Evolutionary conservation across 2,888 invertebrate species (phyloP).

Genomic region (Monochamus alternatus): DNA sequence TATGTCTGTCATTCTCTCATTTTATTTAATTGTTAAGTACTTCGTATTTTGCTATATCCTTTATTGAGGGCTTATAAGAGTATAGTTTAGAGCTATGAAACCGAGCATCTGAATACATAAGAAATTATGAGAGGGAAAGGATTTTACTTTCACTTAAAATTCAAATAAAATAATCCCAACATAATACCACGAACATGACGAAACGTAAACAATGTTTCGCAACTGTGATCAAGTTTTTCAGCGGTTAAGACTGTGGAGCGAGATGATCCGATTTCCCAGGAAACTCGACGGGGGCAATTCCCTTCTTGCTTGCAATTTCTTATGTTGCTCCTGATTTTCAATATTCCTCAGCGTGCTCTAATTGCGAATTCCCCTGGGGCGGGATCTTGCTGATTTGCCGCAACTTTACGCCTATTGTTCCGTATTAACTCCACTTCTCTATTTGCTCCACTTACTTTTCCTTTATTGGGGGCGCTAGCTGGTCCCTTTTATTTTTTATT

Average conservation of each 20-base stretch:
- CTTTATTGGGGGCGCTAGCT: constrained; percentile 32
- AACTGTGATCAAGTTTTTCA: constrained; percentile 16
- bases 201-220: constrained; percentile 23
- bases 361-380: constrained; percentile 50
- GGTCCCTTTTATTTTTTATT: constrained; percentile 38
- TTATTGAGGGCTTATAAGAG: too few relatives aligned
- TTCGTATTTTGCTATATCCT: too few relatives aligned
- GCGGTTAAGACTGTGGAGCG: constrained; percentile 10
- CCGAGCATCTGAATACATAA: too few relatives aligned
- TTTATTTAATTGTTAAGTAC: too few relatives aligned
- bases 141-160: constrained; percentile 7
- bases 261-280: constrained; percentile 30
- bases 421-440: constrained; percentile 48
- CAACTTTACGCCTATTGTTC: constrained; percentile 48
- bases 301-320: constrained; percentile 25
- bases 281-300: constrained; percentile 15
- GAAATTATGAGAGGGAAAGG: too few relatives aligned
- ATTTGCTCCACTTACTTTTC: constrained; percentile 48
- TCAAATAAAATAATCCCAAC: constrained; percentile 1
- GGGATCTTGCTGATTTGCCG: constrained; percentile 51
- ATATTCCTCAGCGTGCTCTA: constrained; percentile 52
- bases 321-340: constrained; percentile 46
- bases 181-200: constrained; percentile 5
- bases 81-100: too few relatives aligned
- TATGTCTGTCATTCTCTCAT: too few relatives aligned